Evolutionary conservation across 2,888 invertebrate genomes (phyloP), one percentile per base, ranked within the genome.

Genomic region (Aquatica leii): DNA sequence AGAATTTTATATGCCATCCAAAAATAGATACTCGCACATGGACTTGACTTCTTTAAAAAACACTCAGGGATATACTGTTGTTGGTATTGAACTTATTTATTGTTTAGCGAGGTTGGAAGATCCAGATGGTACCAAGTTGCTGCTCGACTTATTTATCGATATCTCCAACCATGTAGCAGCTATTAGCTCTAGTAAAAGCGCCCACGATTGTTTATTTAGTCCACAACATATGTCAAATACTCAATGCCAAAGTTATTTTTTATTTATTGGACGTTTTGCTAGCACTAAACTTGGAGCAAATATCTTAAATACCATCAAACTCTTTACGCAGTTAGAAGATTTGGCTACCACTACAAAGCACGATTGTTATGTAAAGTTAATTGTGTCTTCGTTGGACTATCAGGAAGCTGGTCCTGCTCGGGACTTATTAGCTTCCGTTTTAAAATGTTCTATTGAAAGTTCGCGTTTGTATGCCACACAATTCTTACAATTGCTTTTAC

Each of bases 181-280:
- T 9, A 90, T 95, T 50, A 87, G 88, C 46, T 87, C 87, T 1
- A 87, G 90, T 1, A 86, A 88, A 70, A 90, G 90, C 69, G 93
- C 93, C 0, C 93, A 94, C 77, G 94, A 94, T 77, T 94, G 94
- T 70, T 82, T 95, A 15, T 93, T 95, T 75, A 94, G 94, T 79
- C 95, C 95, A 0, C 90, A 92, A 71, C 92, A 93, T 78, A 90
- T 95, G 87, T 87, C 90, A 72, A 93, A 90, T 74, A 95, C 96
- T 0, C 91, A 95, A 84, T 94, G 95, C 78, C 96, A 96, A 80
- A 92, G 93, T 84, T 98, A 97, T 84, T 98, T 98, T 82, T 86
- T 98, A 46, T 93, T 96, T 78, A 88, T 97, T 66, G 97, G 97
- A 0, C 90, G 94, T 71, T 86, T 97, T 74, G 91, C 91, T 71